phyloP scores from a whole-genome alignment of 2,113 vertebrate species.

The Bos indicus region DNA sequence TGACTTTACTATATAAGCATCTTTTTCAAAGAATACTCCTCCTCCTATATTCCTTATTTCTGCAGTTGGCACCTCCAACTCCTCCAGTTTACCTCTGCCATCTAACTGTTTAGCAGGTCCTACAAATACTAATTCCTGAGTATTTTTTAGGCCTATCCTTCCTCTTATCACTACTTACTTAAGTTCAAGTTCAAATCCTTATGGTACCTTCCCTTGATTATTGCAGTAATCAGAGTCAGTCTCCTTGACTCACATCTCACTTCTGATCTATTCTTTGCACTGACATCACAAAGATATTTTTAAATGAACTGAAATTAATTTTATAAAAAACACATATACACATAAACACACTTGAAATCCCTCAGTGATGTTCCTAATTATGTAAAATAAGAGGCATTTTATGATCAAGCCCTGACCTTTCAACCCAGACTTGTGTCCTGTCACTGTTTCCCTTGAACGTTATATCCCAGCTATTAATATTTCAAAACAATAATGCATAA shows the following conservation, averaged over 20 bases:
- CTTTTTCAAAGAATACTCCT: neutral
- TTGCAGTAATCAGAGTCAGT: neutral
- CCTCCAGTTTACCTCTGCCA: neutral
- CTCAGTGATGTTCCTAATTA: neutral
- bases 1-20: neutral
- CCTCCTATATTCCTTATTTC: neutral
- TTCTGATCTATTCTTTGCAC: neutral
- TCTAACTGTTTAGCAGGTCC: neutral
- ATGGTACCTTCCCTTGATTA: neutral
- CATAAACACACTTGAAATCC: neutral
- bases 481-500: neutral
- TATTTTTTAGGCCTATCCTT: neutral
- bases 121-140: neutral
- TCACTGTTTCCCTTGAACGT: neutral
- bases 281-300: slow-evolving; percentile 9
- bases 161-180: neutral
- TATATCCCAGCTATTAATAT: neutral
- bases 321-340: neutral
- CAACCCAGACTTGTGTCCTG: neutral
- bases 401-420: neutral
- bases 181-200: neutral
- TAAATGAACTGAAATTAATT: neutral
- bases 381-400: neutral
- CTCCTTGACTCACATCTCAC: neutral
- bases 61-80: neutral